Evolutionary conservation across 2,888 invertebrate species (phyloP).

Genomic region (Latrodectus elegans): DNA sequence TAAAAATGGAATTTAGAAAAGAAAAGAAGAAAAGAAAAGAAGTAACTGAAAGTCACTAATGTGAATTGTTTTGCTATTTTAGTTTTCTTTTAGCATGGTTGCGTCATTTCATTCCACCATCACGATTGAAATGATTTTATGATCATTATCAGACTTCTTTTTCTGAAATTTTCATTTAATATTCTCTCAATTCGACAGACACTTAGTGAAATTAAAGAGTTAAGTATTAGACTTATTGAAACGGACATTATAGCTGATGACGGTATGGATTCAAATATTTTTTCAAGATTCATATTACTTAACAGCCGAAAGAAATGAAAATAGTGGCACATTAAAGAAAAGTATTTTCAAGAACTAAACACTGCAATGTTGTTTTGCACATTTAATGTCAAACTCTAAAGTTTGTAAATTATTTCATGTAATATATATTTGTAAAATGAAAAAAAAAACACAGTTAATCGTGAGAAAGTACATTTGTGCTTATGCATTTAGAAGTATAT

Average conservation of each 20-base stretch:
- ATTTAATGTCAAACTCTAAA: too few species aligned
- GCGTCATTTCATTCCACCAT: conserved; percentile 20
- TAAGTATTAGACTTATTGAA: neutral
- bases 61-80: conserved; percentile 36
- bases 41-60: conserved; percentile 24
- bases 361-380: neutral
- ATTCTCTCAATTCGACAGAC: neutral
- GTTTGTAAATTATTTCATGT: too few species aligned
- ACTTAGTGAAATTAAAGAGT: neutral
- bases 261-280: neutral
- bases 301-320: neutral
- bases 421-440: too few species aligned
- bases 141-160: conserved; percentile 44
- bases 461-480: too few species aligned
- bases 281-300: neutral
- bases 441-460: too few species aligned
- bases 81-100: conserved; percentile 3
- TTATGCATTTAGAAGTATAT: too few species aligned
- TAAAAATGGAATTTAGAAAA: conserved; percentile 5
- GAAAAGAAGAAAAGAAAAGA: conserved; percentile 17
- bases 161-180: conserved; percentile 18
- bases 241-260: neutral
- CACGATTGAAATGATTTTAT: conserved; percentile 19
- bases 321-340: neutral
- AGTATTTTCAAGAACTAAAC: neutral